phyloP scores from a whole-genome alignment of 2,888 invertebrate species.

The Phrixothrix hirtus region DNA sequence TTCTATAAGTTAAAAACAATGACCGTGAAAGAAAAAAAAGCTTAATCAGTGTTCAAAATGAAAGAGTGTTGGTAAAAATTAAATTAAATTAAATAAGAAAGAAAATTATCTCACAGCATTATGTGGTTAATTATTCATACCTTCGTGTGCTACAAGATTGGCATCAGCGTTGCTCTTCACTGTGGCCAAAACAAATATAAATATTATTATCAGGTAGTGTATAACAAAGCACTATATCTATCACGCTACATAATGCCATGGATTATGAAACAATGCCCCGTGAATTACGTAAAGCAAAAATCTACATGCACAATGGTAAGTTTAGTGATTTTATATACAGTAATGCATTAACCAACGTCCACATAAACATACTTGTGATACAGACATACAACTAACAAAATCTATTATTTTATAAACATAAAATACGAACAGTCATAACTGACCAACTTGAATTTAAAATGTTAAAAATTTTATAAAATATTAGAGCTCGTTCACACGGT shows the following conservation, averaged over 20 bases:
- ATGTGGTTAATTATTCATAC: slow-evolving; percentile 53
- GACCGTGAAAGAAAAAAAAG: slow-evolving; percentile 29
- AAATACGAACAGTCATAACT: too few species aligned
- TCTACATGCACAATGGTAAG: too few species aligned
- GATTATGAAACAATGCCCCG: slow-evolving; percentile 25
- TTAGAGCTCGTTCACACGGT: too few species aligned
- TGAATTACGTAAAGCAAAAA: too few species aligned
- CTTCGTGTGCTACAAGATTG: slow-evolving; percentile 63
- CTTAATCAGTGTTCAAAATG: too few species aligned
- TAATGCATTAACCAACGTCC: too few species aligned
- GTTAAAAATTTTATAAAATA: too few species aligned
- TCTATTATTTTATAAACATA: too few species aligned
- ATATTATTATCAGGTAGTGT: background rate
- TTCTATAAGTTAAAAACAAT: slow-evolving; percentile 40
- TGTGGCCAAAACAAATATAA: slow-evolving; percentile 46
- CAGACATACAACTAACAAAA: too few species aligned
- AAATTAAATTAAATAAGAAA: slow-evolving; percentile 39
- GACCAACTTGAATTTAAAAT: too few species aligned
- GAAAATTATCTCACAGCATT: slow-evolving; percentile 34
- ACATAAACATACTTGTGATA: too few species aligned
- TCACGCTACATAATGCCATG: slow-evolving; percentile 36
- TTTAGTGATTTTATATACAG: too few species aligned
- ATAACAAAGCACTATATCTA: slow-evolving; percentile 7
- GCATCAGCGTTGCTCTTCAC: slow-evolving; percentile 59
- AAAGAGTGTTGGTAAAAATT: slow-evolving; percentile 23